Conservation (phyloP, 2,888 invertebrate species). For the Carterocephalus palaemon region DNA sequence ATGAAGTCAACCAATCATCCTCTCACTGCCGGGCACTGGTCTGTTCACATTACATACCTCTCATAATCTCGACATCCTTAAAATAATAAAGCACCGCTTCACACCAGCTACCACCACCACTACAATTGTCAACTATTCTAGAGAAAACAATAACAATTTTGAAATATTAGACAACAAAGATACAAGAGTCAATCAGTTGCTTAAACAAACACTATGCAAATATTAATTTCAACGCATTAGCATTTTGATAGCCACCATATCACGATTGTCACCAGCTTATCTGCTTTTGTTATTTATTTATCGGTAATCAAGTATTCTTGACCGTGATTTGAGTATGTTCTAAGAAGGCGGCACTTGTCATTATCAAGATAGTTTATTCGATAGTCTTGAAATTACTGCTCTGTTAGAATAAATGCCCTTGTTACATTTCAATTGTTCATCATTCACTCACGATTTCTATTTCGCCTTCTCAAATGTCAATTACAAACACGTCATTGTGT, state of each 20-base stretch:
- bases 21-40: too few relatives aligned
- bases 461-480: too few relatives aligned
- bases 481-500: too few relatives aligned
- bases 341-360: constrained; percentile 35
- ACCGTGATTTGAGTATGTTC: constrained; percentile 38
- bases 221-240: constrained; percentile 24
- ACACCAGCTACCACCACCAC: too few relatives aligned
- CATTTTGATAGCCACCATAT: constrained; percentile 31
- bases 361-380: constrained; percentile 27
- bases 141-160: neutral
- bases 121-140: too few relatives aligned
- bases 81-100: too few relatives aligned
- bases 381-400: neutral
- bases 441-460: neutral
- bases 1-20: too few relatives aligned
- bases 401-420: neutral
- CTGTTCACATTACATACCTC: too few relatives aligned
- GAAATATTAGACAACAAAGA: neutral
- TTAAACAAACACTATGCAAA: constrained; percentile 23
- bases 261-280: constrained; percentile 37
- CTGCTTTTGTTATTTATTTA: constrained; percentile 32
- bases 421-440: neutral
- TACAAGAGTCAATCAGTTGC: neutral
- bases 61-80: too few relatives aligned
- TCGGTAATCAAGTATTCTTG: constrained; percentile 33